These are phyloP conservation scores for Cheilosia vernalis DNA, from an alignment of 2,888 invertebrate species.

Conservation along the genomic window DNA sequence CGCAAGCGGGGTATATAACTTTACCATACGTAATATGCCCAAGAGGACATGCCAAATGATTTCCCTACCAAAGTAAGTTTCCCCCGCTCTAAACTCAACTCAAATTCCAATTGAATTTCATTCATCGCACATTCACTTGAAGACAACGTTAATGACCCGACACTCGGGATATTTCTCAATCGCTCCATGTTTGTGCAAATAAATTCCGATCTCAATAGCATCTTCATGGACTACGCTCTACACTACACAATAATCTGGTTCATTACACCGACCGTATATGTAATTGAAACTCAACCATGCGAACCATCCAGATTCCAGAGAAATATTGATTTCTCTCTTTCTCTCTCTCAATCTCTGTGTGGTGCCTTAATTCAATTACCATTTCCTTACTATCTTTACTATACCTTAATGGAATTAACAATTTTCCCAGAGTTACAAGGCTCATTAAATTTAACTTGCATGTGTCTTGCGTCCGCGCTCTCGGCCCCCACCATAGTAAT, in stretches of 20 bases:
- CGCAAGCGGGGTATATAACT: too few relatives aligned
- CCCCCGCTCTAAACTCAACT: too few relatives aligned
- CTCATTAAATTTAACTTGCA: conserved; percentile 65
- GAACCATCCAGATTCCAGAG: conserved; percentile 18
- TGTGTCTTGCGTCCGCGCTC: conserved; percentile 10
- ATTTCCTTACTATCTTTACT: conserved; percentile 27
- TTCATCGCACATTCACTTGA: neutral
- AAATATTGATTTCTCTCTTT: neutral
- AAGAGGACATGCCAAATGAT: too few relatives aligned
- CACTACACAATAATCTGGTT: conserved; percentile 24
- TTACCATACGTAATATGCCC: too few relatives aligned
- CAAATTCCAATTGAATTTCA: neutral
- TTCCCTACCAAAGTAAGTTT: too few relatives aligned
- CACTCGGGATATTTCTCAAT: neutral
- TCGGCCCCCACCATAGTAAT: conserved; percentile 3
- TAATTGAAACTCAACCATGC: neutral
- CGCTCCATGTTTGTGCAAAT: neutral
- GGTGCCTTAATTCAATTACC: conserved; percentile 38
- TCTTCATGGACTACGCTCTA: neutral
- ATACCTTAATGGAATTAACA: conserved; percentile 45
- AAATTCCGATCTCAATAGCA: neutral
- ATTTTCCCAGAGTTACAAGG: conserved; percentile 44
- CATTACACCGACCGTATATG: conserved; percentile 25
- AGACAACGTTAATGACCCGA: neutral
- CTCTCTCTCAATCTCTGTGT: neutral